These are phyloP conservation scores for human (Homo sapiens) DNA, from an alignment of 2,113 vertebrate genomes.

Conservation along the genomic window DNA sequence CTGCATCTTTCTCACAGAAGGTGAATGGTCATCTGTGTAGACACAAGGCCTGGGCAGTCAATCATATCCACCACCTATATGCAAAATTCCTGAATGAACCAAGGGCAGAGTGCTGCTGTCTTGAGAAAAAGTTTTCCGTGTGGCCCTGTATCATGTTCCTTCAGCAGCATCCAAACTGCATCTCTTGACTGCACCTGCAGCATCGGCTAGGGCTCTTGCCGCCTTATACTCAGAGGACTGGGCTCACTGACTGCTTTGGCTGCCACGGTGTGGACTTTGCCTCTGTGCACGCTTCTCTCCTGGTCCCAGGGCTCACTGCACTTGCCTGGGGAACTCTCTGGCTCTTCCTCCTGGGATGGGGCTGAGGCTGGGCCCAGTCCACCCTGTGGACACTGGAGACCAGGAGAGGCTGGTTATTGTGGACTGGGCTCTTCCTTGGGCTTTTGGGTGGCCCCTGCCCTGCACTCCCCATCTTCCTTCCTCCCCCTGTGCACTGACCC, in stretches of 20 bases:
- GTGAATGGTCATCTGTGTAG: background rate
- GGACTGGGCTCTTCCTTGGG: background rate
- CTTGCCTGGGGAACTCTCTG: background rate
- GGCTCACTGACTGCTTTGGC: too few species aligned
- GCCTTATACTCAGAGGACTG: too few species aligned
- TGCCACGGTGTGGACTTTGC: background rate
- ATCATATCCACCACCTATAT: background rate
- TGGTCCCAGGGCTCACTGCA: background rate
- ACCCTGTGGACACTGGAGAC: background rate
- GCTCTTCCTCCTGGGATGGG: too few species aligned
- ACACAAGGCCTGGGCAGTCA: background rate
- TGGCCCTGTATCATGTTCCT: background rate
- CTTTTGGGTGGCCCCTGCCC: background rate
- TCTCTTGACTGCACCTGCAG: too few species aligned
- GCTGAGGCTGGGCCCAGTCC: background rate
- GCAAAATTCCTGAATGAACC: background rate
- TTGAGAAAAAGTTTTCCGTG: background rate
- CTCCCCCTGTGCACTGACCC: background rate
- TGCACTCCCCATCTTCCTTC: too few species aligned
- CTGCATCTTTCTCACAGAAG: too few species aligned
- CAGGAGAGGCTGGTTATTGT: background rate
- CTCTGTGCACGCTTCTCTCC: background rate
- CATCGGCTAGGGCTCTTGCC: accelerated
- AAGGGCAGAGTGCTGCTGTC: background rate
- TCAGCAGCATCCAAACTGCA: background rate